Evolutionary conservation across 2,797 vertebrate species (phyloP).

Genomic region (Diglossa cyanea): DNA sequence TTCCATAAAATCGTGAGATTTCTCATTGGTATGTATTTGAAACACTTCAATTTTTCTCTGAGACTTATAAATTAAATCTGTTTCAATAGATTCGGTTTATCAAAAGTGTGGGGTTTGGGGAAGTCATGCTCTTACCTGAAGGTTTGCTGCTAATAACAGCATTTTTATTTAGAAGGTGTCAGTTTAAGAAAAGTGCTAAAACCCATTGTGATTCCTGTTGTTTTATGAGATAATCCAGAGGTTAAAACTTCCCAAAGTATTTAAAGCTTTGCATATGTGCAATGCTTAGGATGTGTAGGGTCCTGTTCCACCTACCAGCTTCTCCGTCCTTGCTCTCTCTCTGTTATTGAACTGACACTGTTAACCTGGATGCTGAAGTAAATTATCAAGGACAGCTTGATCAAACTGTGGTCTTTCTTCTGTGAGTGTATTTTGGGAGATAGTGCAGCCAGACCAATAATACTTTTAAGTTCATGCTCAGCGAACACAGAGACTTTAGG

Average conservation of each 20-base stretch:
- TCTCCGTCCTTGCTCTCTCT: neutral
- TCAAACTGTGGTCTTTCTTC: neutral
- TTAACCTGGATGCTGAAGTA: neutral
- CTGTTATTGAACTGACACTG: neutral
- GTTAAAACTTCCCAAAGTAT: neutral
- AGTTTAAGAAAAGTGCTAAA: conserved; percentile 28
- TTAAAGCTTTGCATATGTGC: conserved; percentile 4
- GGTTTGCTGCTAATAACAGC: neutral
- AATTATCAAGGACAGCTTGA: neutral
- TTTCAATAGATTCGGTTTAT: neutral
- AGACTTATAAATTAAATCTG: neutral
- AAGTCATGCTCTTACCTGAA: neutral
- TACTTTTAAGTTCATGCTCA: neutral
- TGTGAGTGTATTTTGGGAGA: neutral
- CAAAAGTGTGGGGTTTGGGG: neutral
- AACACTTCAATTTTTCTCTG: neutral
- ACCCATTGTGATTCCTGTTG: conserved; percentile 11
- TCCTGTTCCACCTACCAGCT: neutral
- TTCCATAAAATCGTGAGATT: neutral
- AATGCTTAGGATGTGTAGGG: neutral
- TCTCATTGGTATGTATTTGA: neutral
- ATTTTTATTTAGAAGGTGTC: conserved; percentile 18
- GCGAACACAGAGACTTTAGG: neutral
- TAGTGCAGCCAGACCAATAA: neutral
- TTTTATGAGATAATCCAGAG: neutral